phyloP scores from a whole-genome alignment of 2,113 vertebrate genomes.

The Gasterosteus nipponicus region DNA sequence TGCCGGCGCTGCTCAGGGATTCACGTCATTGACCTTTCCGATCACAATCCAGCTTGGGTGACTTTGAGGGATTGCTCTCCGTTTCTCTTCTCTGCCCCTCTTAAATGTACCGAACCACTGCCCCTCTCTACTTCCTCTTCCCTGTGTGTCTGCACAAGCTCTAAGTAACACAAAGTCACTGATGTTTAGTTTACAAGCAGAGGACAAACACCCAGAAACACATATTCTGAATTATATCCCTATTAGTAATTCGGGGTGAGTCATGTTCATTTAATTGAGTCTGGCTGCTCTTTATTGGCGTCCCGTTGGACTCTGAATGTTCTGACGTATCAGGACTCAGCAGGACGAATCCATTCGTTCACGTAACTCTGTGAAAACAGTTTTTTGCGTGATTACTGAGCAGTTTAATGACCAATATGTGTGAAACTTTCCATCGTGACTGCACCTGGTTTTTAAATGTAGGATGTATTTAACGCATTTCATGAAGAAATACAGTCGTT shows the following conservation, averaged over 20 bases:
- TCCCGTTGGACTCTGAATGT: background rate
- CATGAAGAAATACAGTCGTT: background rate
- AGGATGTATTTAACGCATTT: background rate
- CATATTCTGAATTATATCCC: background rate
- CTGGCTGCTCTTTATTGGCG: background rate
- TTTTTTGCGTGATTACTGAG: background rate
- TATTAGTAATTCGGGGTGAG: constrained; percentile 3
- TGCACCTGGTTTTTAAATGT: background rate
- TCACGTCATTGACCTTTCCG: constrained; percentile 38
- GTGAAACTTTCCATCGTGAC: background rate
- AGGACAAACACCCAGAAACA: background rate
- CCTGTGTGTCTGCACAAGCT: background rate
- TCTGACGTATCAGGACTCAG: constrained; percentile 1
- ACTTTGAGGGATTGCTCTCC: constrained; percentile 20
- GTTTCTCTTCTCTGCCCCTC: background rate
- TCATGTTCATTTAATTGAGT: background rate
- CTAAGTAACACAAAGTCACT: background rate
- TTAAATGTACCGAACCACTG: constrained; percentile 7
- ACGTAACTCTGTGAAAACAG: background rate
- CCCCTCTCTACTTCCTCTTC: background rate
- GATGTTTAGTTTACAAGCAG: background rate
- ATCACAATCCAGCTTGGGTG: constrained; percentile 18
- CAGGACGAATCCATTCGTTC: constrained; percentile 16
- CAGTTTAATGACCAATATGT: background rate
- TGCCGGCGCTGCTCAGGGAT: background rate